Base-by-base conservation (phyloP, 2,888 invertebrate genomes). In the Antheraea assamensis region DNA sequence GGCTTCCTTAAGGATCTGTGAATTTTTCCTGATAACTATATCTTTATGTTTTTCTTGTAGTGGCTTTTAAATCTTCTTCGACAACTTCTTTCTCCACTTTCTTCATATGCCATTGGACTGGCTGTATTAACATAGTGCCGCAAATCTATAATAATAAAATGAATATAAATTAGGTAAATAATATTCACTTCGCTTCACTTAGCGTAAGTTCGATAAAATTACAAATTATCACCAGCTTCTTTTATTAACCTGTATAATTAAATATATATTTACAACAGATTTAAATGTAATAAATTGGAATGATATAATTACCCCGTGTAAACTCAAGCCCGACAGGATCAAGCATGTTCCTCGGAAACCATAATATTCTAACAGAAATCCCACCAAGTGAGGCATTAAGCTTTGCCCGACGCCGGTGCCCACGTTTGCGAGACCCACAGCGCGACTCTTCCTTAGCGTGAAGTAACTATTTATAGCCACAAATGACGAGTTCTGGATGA, bases 391-490 rank as follows among this genome's bases (percentile, higher is more conserved):
- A 4, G 97, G 97, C 95, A 97, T 96, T 76, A 97, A 85, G 87
- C 97, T 96, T 86, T 97, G 97, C 4, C 97, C 97, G 42, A 97
- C 88, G 75, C 97, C 97, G 77, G 97, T 97, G 74, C 97, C 97
- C 42, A 97, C 97, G 91, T 97, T 95, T 0, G 97, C 96, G 49
- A 97, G 91, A 2, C 97, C 97, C 73, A 97, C 97, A n/a, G 97
- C 97, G 64, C 96, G 95, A 76, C 96, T 96, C 80, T 96, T 96
- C 84, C 93, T 95, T 74, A 93, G 92, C 75, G 94, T 95, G 84
- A 97, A 97, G 87, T 97, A 97, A 35, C 96, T 95, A 86, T 96
- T 97, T 76, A 97, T 96, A 49, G 96, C 96, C 81, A 97, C 95
- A 87, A 97, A 97, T 49, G 96, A 95, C 4, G 97, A 95, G 70